A percentile compares a stretch with the other conserved stretches of the same genome.
Conservation (phyloP, 1,140 invertebrate species). For the Ostrea denselamellosa region DNA sequence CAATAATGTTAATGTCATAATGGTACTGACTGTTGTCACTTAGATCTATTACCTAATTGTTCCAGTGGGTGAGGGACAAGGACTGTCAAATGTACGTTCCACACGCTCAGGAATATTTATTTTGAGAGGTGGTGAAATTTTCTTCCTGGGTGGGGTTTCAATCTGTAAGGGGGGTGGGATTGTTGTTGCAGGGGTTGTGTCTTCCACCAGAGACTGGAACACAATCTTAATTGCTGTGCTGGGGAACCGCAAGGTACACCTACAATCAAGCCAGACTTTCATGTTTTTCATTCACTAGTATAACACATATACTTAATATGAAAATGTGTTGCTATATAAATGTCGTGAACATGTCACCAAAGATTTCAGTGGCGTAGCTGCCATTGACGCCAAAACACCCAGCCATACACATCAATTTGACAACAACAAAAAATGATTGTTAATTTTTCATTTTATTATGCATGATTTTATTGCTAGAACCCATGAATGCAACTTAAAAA, state of each 20-base stretch:
- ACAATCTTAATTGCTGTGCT: slow-evolving; percentile 97
- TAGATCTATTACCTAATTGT: slow-evolving; percentile 82
- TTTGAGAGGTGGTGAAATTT: slow-evolving; percentile 74
- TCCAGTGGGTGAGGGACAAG: slow-evolving; percentile 94
- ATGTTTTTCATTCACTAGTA: not conserved
- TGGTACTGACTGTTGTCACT: not conserved
- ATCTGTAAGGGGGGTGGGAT: slow-evolving; percentile 76
- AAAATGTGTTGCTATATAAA: no score
- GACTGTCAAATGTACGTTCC: slow-evolving; percentile 86
- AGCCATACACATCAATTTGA: no score
- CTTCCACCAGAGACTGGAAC: slow-evolving; percentile 94
- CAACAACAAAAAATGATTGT: no score
- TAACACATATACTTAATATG: no score
- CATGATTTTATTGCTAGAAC: no score
- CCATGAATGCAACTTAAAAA: no score
- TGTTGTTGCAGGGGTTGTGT: slow-evolving; percentile 71
- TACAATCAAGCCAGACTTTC: slow-evolving; percentile 80
- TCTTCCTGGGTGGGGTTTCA: slow-evolving; percentile 86
- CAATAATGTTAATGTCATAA: no score
- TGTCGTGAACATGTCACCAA: no score
- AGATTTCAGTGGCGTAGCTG: no score
- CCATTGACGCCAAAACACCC: no score
- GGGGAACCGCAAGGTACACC: slow-evolving; percentile 96
- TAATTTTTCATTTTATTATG: no score
- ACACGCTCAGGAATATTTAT: slow-evolving; percentile 91